Conservation (phyloP, 2,113 vertebrate genomes). For the Chascanopsetta lugubris region DNA sequence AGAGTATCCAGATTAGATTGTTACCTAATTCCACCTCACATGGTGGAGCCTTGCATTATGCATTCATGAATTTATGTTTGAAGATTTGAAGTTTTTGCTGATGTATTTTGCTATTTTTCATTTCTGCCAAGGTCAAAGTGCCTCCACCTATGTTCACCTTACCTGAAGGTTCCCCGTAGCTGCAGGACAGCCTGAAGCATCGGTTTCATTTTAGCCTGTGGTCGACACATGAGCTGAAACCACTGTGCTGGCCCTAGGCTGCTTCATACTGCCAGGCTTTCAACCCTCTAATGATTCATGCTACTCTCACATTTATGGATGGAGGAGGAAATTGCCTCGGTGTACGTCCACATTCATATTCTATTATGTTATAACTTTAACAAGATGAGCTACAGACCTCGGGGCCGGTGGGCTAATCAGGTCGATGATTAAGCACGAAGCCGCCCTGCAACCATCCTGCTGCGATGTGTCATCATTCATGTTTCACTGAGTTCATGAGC, state of each 20-base stretch:
- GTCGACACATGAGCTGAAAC: conserved; percentile 21
- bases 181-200: not conserved
- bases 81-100: too few relatives aligned
- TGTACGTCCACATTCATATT: conserved; percentile 56
- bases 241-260: conserved; percentile 18
- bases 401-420: conserved; percentile 54
- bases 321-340: conserved; percentile 56
- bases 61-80: too few relatives aligned
- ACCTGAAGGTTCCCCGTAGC: conserved; percentile 2
- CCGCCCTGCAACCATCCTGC: conserved; percentile 45
- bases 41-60: too few relatives aligned
- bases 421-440: conserved; percentile 61
- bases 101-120: not conserved
- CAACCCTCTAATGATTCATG: conserved; percentile 49
- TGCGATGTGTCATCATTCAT: conserved; percentile 40
- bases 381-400: conserved; percentile 56
- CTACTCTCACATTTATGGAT: conserved; percentile 34
- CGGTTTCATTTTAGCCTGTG: conserved; percentile 7
- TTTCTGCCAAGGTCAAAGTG: not conserved
- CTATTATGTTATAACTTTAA: conserved; percentile 66
- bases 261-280: conserved; percentile 17
- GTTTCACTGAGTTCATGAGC: conserved; percentile 26
- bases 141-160: not conserved
- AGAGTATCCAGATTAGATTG: too few relatives aligned
- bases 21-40: too few relatives aligned